Evolutionary conservation across 2,113 vertebrate species (phyloP).

Genomic region (Benthochromis sp.): DNA sequence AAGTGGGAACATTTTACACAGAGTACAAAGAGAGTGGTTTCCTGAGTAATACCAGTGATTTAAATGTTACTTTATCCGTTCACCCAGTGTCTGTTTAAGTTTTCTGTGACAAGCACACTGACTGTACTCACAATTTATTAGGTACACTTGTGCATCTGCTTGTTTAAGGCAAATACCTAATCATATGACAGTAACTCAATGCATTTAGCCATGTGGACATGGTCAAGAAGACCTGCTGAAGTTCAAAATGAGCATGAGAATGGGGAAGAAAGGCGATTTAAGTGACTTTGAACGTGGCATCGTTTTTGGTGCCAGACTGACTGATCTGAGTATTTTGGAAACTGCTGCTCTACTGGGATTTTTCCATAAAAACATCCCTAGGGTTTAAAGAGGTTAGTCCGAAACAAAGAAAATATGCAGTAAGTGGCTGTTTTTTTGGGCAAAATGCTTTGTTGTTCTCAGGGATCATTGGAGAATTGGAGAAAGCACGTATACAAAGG

Average conservation of each 20-base stretch:
- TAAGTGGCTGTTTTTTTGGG: background rate
- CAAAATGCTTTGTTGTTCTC: background rate
- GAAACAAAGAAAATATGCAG: background rate
- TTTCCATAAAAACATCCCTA: background rate
- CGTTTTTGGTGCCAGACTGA: background rate
- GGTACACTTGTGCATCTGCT: background rate
- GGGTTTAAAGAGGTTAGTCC: background rate
- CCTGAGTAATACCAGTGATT: background rate
- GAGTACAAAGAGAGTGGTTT: background rate
- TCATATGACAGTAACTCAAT: accelerated
- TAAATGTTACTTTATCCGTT: background rate
- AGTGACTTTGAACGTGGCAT: background rate
- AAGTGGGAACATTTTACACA: background rate
- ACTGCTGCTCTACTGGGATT: background rate
- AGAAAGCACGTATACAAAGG: background rate
- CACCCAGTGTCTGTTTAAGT: background rate
- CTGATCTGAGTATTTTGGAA: background rate
- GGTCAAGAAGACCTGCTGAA: background rate
- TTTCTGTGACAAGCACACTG: background rate
- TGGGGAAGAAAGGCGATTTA: background rate
- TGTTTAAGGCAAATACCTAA: background rate
- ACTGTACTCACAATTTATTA: background rate
- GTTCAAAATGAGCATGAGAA: background rate
- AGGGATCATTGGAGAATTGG: background rate
- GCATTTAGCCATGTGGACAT: background rate